Evolutionary conservation across 2,113 vertebrate genomes (phyloP), one percentile per base, ranked within the genome.

Genomic region (Megaceryle maxima): DNA sequence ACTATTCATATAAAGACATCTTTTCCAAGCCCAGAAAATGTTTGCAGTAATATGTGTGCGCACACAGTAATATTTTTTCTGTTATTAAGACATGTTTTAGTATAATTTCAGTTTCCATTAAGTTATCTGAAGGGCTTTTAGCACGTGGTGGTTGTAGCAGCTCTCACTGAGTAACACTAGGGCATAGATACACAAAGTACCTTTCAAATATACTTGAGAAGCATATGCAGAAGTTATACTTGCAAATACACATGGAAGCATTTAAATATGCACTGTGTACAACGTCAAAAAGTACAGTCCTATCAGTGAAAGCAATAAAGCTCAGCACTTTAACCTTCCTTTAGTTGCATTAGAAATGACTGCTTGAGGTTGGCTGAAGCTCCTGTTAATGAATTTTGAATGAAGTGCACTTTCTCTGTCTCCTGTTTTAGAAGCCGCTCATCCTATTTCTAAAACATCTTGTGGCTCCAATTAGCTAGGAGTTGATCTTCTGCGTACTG

Each of bases 361-460:
- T 82, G 24, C 83, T 94, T 91, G 84, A 94, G 73, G 64, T 95
- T 93, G 86, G 56, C 64, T 73, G 88, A 91, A 78, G 48, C 28
- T 85, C 67, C 83, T 41, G 25, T 59, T 95, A 95, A 93, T 93
- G 66, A 87, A 82, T 83, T 95, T 95, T 53, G 69, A 95, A 95
- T 29, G 44, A 9, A 68, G 25, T 48, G 25, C 39, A 48, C 67
- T 96, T 92, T 94, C 83, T 91, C 73, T 3, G 0, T 72, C 87
- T 93, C 84, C 82, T 83, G 66, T 85, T 94, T 95, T n/a, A 90
- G 91, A 88, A 85, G 77, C 72, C 62, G 92, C 39, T 92, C 46
- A 70, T 60, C 28, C 69, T 24, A 67, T 76, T 77, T 66, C 8
- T 0, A 31, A 4, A 21, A 24, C 13, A 56, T 69, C 57, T 69